Evolutionary conservation across 1,140 invertebrate species (phyloP).

Genomic region (Saxidomus purpurata): DNA sequence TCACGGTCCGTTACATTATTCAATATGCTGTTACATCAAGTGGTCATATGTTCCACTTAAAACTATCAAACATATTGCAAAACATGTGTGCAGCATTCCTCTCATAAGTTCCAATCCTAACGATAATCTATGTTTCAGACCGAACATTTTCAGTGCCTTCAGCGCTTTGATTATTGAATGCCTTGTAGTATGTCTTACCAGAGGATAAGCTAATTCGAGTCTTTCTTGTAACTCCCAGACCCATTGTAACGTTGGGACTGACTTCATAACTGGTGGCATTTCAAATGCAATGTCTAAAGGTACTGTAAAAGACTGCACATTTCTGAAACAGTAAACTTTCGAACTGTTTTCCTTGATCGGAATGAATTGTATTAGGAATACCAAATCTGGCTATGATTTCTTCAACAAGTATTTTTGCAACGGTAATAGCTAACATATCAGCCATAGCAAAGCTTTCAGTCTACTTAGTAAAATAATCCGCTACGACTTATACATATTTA

Average conservation of each 20-base stretch:
- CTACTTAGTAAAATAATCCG: slow-evolving; percentile 78
- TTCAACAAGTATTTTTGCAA: not conserved
- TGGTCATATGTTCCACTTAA: too few relatives aligned
- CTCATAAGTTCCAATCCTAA: too few relatives aligned
- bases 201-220: not conserved
- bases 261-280: not conserved
- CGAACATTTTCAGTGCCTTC: too few relatives aligned
- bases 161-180: not conserved
- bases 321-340: slow-evolving; percentile 13
- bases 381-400: slow-evolving; percentile 47
- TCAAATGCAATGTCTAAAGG: slow-evolving; percentile 54
- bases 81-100: too few relatives aligned
- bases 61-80: too few relatives aligned
- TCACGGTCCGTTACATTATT: too few relatives aligned
- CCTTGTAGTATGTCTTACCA: not conserved
- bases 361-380: slow-evolving; percentile 24
- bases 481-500: slow-evolving; percentile 73
- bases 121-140: too few relatives aligned
- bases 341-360: slow-evolving; percentile 41
- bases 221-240: slow-evolving; percentile 34
- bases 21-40: too few relatives aligned
- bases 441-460: not conserved
- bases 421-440: not conserved
- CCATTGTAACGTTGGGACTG: slow-evolving; percentile 14
- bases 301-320: slow-evolving; percentile 47